Evolutionary conservation across 2,113 vertebrate genomes (phyloP), one percentile per base, ranked within the genome.

Genomic region (Carassius auratus): DNA sequence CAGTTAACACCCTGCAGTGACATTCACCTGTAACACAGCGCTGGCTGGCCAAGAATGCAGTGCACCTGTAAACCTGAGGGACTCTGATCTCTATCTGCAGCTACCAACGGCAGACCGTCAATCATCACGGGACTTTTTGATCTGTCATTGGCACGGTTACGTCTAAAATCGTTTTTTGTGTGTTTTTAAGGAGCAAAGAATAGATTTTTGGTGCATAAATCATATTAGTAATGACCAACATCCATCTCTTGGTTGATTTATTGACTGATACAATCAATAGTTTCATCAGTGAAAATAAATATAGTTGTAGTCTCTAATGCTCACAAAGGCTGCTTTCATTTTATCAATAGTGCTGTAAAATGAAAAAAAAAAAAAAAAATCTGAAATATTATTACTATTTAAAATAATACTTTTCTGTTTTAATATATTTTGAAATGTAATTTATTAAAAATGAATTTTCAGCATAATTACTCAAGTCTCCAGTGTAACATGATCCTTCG

Each of bases 21-120:
- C 62, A 88, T 64, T 80, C 66, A 78, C 76, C 79, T 75, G 84
- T 83, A 81, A 88, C 81, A 74, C 66, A 42, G 74, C 26, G 42
- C 68, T 85, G 74, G 64, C 38, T 33, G 52, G 75, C 80, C 87
- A 86, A 88, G 64, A 86, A 86, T 88, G 64, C 57, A 8, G 87
- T 19, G 66, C 87, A 88, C 84, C 87, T 88, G 84, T 86, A 85
- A 62, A 48, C 57, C 80, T 52, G 66, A 66, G 78, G 61, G 83
- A 12, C 62, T 78, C 81, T 83, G 62, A 68, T 80, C 61, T 62
- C 80, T 64, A 19, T 62, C 55, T 13, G 36, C 64, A 42, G 73
- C 42, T 81, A 57, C 76, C 79, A 77, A 52, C 48, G 19, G 79
- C 69, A 71, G 64, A 83, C 62, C 45, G 42, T 69, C 81, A 14